Percentiles rank a stretch among this genome's conserved stretches.
phyloP scores from a whole-genome alignment of 1,140 invertebrate species.

The Mactra quadrangularis region DNA sequence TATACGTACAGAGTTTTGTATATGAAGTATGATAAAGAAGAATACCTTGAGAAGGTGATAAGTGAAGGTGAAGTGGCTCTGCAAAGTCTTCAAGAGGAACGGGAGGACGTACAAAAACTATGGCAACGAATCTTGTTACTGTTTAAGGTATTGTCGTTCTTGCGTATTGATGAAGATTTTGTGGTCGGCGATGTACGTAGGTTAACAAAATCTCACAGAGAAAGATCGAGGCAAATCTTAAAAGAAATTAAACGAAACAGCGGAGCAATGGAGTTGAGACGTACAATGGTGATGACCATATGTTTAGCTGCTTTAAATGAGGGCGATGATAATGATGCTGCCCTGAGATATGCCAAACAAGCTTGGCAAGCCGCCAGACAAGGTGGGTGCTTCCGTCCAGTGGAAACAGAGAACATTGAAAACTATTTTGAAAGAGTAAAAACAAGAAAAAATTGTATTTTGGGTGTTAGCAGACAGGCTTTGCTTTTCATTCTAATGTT shows the following conservation, averaged over 20 bases:
- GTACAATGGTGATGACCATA: conserved; percentile 4
- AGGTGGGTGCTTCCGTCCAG: conserved; percentile 10
- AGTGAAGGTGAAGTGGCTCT: neutral
- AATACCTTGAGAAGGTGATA: neutral
- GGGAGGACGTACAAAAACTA: conserved; percentile 13
- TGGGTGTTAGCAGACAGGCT: too few species aligned
- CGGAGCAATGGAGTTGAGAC: neutral
- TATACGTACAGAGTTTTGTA: conserved; percentile 6
- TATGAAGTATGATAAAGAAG: neutral
- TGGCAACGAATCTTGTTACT: conserved; percentile 15
- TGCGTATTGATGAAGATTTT: neutral
- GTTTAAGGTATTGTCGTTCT: neutral
- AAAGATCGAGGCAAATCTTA: neutral
- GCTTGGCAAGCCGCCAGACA: neutral
- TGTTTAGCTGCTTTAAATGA: conserved; percentile 2
- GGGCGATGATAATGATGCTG: neutral
- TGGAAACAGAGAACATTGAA: conserved; percentile 9
- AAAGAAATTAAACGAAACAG: conserved; percentile 19
- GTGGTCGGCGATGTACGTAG: neutral
- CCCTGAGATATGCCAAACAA: neutral
- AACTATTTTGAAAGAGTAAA: neutral
- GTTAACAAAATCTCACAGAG: neutral
- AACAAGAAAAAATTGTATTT: too few species aligned
- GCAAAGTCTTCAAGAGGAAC: conserved; percentile 16
- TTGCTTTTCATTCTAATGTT: too few species aligned